Evolutionary conservation across 37 sponge, comb jelly and placozoan species (phyloP), one percentile per base, ranked within the genome.

Genomic region (Aplysina aerophoba): DNA sequence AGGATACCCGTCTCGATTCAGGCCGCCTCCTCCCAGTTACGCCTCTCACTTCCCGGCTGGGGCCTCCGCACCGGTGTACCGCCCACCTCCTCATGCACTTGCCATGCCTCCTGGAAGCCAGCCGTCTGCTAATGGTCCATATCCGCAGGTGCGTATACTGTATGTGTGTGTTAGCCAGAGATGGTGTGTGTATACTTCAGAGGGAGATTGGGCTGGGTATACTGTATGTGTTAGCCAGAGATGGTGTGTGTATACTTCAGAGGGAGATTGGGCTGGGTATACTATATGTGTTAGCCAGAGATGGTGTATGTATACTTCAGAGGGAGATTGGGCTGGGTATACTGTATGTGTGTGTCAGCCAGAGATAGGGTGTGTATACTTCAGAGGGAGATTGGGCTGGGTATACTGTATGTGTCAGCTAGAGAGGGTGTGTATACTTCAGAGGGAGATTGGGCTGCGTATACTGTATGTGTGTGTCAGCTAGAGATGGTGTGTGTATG

Each of bases 1-100:
- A 8, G 6, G 6, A 11, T 44, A 44, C 50, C 50, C 50, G 8
- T 44, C 50, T 8, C 50, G 50, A 44, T 8, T 44, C 50, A 44
- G 50, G 8, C 50, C 50, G 8, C 50, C 50, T 3, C 50, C 50
- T 44, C 50, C 50, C 8, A n/a, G 25, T 28, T 75, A 75, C 41
- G 25, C 78, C 38, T 36, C 44, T 2, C 78, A 36, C 1, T 25
- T 75, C 17, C 78, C 78, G 2, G 54, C 78, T 1, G 71, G 71
- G 30, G 50, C 50, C 50, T 69, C 14, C 71, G 35, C 14, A 1
- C 71, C 30, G 6, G 50, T 4, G 54, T 75, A 75, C 53, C 78
- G 78, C 38, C 78, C 44, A 22, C 73, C 73, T 71, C 78, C 78
- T 36, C 78, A 19, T 40, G 54, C 78, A 39, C 64, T 6, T 62